Conservation (phyloP, 2,888 invertebrate species). For the Drosophila eohydei region DNA sequence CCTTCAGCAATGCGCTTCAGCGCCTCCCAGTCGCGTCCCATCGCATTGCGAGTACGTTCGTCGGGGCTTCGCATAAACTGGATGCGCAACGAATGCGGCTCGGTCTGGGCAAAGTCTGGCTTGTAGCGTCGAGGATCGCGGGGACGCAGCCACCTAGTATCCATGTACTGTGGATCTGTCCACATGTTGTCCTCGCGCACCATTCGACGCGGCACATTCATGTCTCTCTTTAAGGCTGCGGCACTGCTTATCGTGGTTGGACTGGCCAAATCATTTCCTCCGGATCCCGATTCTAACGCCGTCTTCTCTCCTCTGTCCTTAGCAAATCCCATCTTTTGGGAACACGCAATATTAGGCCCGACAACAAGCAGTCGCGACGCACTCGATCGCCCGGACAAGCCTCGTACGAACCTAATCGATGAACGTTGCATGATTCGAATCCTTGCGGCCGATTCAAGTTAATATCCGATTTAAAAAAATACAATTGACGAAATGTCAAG, state of each 20-base stretch:
- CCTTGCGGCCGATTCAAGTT: background rate
- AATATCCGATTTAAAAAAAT: no score
- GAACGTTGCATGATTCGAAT: slow-evolving; percentile 40
- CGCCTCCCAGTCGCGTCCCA: slow-evolving; percentile 44
- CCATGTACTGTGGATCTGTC: slow-evolving; percentile 21
- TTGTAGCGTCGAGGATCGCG: slow-evolving; percentile 37
- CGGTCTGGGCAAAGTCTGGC: slow-evolving; percentile 56
- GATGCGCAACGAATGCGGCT: slow-evolving; percentile 45
- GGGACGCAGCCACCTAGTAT: slow-evolving; percentile 51
- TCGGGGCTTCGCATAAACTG: slow-evolving; percentile 65
- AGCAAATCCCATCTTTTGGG: background rate
- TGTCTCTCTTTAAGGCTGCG: background rate
- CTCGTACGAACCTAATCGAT: slow-evolving; percentile 17
- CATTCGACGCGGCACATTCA: background rate
- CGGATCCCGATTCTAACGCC: background rate
- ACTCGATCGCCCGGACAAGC: slow-evolving; percentile 15
- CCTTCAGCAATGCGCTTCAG: slow-evolving; percentile 12
- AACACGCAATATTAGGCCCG: slow-evolving; percentile 7
- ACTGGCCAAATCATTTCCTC: background rate
- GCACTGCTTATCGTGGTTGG: background rate
- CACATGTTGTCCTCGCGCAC: slow-evolving; percentile 60
- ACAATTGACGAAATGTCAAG: no score
- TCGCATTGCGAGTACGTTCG: slow-evolving; percentile 42
- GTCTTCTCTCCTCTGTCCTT: no score
- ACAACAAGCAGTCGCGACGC: background rate